Conservation (phyloP, 2,113 vertebrate genomes). For the Taxidea taxus region DNA sequence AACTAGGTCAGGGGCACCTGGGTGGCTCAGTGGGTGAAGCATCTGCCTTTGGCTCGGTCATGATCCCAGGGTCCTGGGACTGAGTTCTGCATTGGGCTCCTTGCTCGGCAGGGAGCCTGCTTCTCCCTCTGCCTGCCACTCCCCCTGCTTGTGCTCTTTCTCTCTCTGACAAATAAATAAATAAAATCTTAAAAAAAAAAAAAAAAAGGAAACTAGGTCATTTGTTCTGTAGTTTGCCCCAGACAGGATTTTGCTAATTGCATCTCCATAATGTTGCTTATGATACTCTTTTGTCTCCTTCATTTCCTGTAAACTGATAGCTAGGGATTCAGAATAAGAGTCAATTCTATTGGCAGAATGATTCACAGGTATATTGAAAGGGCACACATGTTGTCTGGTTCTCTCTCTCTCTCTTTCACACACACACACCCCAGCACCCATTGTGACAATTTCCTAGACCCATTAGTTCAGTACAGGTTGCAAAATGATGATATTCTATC, state of each 20-base stretch:
- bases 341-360: neutral
- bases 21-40: too few relatives aligned
- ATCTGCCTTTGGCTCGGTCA: too few relatives aligned
- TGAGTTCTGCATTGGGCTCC: too few relatives aligned
- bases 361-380: neutral
- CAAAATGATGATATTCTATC: neutral
- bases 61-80: too few relatives aligned
- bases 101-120: too few relatives aligned
- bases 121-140: too few relatives aligned
- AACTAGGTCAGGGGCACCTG: neutral
- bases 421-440: neutral
- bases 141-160: too few relatives aligned
- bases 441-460: neutral
- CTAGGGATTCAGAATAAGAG: neutral
- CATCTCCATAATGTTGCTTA: neutral
- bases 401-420: neutral
- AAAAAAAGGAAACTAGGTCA: neutral
- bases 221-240: neutral
- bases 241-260: neutral
- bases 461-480: neutral
- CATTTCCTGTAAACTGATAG: neutral
- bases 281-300: neutral
- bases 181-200: too few relatives aligned
- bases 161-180: too few relatives aligned
- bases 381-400: neutral